Evolutionary conservation across 1,140 invertebrate genomes (phyloP), one percentile per base, ranked within the genome.

Genomic region (Drosophila yakuba): DNA sequence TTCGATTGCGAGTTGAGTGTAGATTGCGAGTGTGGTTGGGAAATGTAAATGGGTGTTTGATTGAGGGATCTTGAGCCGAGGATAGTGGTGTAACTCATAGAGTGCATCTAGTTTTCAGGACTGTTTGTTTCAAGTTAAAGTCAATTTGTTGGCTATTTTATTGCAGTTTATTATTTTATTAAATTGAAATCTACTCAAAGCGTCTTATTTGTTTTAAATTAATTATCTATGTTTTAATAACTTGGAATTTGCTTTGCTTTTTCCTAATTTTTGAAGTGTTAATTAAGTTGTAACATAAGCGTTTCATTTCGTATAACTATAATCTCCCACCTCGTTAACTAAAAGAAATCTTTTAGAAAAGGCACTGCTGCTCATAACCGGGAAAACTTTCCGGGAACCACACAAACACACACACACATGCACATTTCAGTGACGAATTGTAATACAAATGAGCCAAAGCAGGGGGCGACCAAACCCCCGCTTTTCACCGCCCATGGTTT

Each of bases 401-500:
- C 25, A 25, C 25, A 20, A 20, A 20, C 25, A 25, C 25, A 4
- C 25, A 25, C 52, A 58, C 60, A 58, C 43, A 38, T 15, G 25
- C 11, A 28, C 36, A 32, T 64, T 68, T 75, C 56, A 80, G 67
- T 88, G 83, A 88, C 79, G 83, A 88, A 88, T 89, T 88, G 83
- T 88, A 85, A 78, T 82, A 88, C 84, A 88, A 88, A 88, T 88
- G 83, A 88, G 83, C 66, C 62, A 54, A 47, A 50, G 54, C 39
- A 36, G 44, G 60, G 25, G 32, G 23, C 44, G 39, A 20, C n/a
- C 41, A 41, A 47, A 17, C 54, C 55, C 39, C 20, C n/a, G 2
- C 11, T 48, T 41, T 41, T 11, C 39, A 36, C 20, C 47, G 25
- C 35, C 52, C 68, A 71, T 58, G 66, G 68, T 17, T 77, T 56